phyloP scores from a whole-genome alignment of 2,888 invertebrate species.

The Anorthoa munda region DNA sequence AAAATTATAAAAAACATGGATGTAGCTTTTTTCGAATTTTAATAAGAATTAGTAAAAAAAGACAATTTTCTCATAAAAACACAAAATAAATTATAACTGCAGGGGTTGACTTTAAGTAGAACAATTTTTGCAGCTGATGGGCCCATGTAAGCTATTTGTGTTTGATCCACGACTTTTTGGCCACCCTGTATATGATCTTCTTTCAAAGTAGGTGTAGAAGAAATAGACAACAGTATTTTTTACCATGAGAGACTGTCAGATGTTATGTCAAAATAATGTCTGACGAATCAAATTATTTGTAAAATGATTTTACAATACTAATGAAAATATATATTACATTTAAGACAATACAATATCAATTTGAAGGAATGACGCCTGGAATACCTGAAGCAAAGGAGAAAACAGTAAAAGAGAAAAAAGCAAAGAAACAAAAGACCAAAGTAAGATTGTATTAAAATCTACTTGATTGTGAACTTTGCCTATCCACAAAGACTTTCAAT shows the following conservation, averaged over 20 bases:
- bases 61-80: too few species aligned
- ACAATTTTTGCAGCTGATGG: too few species aligned
- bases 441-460: slow-evolving; percentile 35
- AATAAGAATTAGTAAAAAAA: too few species aligned
- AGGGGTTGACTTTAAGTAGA: too few species aligned
- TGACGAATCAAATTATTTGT: slow-evolving; percentile 66
- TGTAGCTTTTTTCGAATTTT: too few species aligned
- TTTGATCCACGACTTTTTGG: too few species aligned
- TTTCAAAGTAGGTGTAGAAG: slow-evolving; percentile 12
- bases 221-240: slow-evolving; percentile 40
- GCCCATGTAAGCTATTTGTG: too few species aligned
- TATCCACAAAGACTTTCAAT: background rate
- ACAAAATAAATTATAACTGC: too few species aligned
- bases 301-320: slow-evolving; percentile 55
- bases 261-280: slow-evolving; percentile 59
- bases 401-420: slow-evolving; percentile 59
- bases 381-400: slow-evolving; percentile 51
- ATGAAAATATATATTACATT: slow-evolving; percentile 52
- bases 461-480: background rate
- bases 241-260: slow-evolving; percentile 41
- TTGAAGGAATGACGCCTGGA: slow-evolving; percentile 63
- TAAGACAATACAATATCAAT: slow-evolving; percentile 36
- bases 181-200: too few species aligned
- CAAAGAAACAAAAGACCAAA: slow-evolving; percentile 60
- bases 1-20: too few species aligned